Evolutionary conservation across 2,888 invertebrate species (phyloP), one percentile per base, ranked within the genome.

Genomic region (Athalia cordata): DNA sequence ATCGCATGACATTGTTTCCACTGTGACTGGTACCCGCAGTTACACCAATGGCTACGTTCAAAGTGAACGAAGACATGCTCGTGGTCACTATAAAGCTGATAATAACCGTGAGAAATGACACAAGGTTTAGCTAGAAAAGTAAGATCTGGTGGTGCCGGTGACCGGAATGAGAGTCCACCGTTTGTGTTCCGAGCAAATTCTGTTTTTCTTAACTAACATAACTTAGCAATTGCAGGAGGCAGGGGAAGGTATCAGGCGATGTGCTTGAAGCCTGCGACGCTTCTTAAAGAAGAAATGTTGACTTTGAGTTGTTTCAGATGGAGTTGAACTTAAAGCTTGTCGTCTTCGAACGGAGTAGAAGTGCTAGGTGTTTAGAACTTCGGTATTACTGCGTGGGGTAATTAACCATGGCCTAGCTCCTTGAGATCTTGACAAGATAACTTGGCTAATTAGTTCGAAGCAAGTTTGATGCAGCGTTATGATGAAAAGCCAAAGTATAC

Each of bases 341-440:
- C 29, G 29, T 43, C 50, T 11, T 55, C 55, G n/a, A 52, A 15
- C 43, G 3, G n/a, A 43, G 52, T 68, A 11, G 0, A 52, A 5
- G 68, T 43, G 9, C 11, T 29, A 55, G 50, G 55, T 55, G 55
- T 68, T 55, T 55, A 50, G 55, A 55, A 52, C 52, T 55, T 68
- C 55, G 43, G 52, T 43, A 55, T 68, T 68, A 68, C 68, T 29
- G 52, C 43, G 52, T 15, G 13, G 45, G 68, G 50, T 68, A 68
- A 68, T 68, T 55, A 68, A 68, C 52, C 29, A 29, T 29, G 55
- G 29, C 68, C 52, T 55, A 4, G 15, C 29, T 29, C 29, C 29
- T 29, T 68, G 70, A 70, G 45, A 70, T 70, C 70, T 70, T 57
- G 57, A 70, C 45, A 70, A 70, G 70, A 70, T 70, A 57, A 70